Conservation (phyloP, 2,113 vertebrate genomes). For the Oncorhynchus gorbuscha region DNA sequence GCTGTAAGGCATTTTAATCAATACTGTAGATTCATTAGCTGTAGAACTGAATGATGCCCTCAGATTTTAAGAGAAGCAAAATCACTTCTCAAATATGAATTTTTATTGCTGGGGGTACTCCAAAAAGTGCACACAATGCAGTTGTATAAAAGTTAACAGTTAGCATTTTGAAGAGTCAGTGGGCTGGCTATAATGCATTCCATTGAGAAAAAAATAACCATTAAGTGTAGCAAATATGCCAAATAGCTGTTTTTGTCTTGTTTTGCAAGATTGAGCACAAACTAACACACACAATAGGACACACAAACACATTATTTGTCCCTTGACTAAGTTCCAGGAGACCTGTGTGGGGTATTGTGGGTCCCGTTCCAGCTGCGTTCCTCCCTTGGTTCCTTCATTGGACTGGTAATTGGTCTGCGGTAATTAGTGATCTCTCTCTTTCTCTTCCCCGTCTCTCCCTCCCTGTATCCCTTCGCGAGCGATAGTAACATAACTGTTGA, state of each 20-base stretch:
- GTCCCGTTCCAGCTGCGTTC: too few species aligned
- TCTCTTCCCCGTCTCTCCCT: too few species aligned
- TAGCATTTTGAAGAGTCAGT: neutral
- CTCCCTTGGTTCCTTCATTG: too few species aligned
- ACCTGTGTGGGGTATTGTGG: neutral
- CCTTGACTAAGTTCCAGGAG: neutral
- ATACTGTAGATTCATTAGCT: conserved; percentile 66
- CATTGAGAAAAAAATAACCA: too few species aligned
- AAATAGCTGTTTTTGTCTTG: too few species aligned
- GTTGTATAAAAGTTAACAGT: conserved; percentile 30
- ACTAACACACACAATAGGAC: neutral
- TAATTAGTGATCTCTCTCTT: too few species aligned
- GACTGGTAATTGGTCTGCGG: too few species aligned
- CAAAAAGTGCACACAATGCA: conserved; percentile 47
- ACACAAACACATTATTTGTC: neutral
- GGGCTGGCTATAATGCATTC: too few species aligned
- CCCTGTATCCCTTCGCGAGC: too few species aligned
- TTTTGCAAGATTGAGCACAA: too few species aligned
- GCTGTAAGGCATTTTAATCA: conserved; percentile 58
- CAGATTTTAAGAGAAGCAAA: conserved; percentile 39
- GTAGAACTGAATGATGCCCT: conserved; percentile 44
- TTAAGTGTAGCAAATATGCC: too few species aligned
- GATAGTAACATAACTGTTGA: too few species aligned
- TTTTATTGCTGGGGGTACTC: conserved; percentile 38
- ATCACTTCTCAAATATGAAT: conserved; percentile 62